Evolutionary conservation across 2,797 vertebrate genomes (phyloP).

Genomic region (Hipposideros larvatus): DNA sequence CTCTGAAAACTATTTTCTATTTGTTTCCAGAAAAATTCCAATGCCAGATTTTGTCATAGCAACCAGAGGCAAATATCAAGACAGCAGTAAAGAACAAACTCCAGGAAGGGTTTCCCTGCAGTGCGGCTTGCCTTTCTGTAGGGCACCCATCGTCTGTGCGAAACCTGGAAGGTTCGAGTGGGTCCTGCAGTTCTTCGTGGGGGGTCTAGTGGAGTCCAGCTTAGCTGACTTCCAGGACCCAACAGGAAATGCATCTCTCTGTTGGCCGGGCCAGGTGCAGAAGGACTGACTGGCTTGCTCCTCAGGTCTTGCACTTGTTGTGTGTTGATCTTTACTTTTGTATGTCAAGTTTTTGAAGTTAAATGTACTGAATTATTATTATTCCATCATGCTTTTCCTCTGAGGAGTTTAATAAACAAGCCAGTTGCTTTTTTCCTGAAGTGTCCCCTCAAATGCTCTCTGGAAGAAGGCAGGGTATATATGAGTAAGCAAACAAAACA

Average conservation of each 20-base stretch:
- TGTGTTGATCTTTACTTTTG: slow-evolving; percentile 47
- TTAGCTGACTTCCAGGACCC: not conserved
- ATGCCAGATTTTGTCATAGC: slow-evolving; percentile 61
- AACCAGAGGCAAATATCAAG: slow-evolving; percentile 55
- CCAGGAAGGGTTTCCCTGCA: slow-evolving; percentile 47
- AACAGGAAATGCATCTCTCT: not conserved
- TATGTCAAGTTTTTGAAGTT: slow-evolving; percentile 34
- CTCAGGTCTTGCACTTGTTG: slow-evolving; percentile 13
- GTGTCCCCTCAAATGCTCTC: not conserved
- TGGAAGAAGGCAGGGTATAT: not conserved
- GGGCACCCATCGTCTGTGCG: not conserved
- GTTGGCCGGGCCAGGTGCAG: not conserved
- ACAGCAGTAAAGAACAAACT: not conserved
- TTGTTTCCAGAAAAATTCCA: slow-evolving; percentile 69
- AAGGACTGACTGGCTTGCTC: not conserved
- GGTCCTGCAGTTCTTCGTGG: fast-evolving
- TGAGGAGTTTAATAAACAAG: slow-evolving; percentile 53
- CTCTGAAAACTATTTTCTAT: slow-evolving; percentile 53
- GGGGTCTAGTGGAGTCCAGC: not conserved
- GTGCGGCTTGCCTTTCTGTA: not conserved
- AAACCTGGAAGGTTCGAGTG: not conserved
- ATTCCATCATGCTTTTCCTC: slow-evolving; percentile 31
- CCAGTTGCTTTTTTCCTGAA: slow-evolving; percentile 13
- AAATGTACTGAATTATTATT: slow-evolving; percentile 39
- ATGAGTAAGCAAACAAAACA: not conserved